These are phyloP conservation scores for Nemurella pictetii DNA, from an alignment of 2,888 invertebrate species.

Conservation along the genomic window DNA sequence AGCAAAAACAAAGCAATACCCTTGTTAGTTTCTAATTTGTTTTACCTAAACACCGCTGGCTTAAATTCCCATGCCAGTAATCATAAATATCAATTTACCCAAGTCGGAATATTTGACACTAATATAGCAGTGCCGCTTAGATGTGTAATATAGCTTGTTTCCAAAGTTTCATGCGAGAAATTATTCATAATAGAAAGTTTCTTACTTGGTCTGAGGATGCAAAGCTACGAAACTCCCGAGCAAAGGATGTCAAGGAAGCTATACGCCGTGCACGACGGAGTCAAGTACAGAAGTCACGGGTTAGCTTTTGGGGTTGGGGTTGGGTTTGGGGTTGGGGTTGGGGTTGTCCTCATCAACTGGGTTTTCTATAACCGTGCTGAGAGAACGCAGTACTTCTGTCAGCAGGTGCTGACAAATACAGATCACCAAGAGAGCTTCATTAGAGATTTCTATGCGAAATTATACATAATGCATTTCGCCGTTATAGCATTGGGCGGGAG, in stretches of 20 bases:
- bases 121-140: not conserved
- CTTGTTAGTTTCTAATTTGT: not conserved
- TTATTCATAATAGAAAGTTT: constrained; percentile 22
- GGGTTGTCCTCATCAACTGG: not conserved
- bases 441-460: not conserved
- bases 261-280: not conserved
- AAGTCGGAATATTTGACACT: constrained; percentile 4
- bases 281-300: constrained; percentile 9
- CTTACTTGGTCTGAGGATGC: not conserved
- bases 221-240: not conserved
- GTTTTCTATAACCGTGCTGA: not conserved
- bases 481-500: not conserved
- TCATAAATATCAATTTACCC: constrained; percentile 7
- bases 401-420: not conserved
- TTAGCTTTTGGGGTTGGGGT: not conserved
- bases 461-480: not conserved
- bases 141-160: not conserved
- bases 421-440: constrained; percentile 15
- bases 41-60: not conserved
- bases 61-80: not conserved
- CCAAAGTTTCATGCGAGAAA: not conserved
- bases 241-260: not conserved
- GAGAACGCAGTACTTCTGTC: not conserved
- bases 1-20: not conserved
- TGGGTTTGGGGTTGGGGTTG: not conserved